Percentiles rank a stretch among this genome's conserved stretches.
Evolutionary conservation across 2,113 vertebrate genomes (phyloP).

Genomic region (Larimichthys polyactis): DNA sequence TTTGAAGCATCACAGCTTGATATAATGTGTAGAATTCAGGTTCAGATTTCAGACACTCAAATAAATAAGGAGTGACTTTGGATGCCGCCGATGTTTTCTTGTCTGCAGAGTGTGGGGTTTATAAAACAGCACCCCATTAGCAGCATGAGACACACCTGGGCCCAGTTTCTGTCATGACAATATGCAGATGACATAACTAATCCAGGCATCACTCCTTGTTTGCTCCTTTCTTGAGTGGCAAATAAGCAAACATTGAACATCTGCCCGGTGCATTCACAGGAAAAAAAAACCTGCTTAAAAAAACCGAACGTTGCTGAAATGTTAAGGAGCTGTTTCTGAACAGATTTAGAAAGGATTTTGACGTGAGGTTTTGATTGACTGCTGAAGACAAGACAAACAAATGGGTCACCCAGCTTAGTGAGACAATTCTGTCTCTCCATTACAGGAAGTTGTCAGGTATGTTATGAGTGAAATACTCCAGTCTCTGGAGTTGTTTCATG

Average conservation of each 20-base stretch:
- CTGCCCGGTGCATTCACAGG: background rate
- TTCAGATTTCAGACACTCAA: background rate
- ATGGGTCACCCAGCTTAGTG: background rate
- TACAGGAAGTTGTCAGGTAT: background rate
- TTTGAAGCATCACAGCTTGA: background rate
- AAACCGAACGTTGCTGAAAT: background rate
- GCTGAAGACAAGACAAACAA: background rate
- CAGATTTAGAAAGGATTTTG: background rate
- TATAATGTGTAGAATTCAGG: constrained; percentile 13
- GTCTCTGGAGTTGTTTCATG: background rate
- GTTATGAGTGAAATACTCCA: background rate
- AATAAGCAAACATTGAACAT: constrained; percentile 2
- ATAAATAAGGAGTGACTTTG: background rate
- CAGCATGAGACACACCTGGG: background rate
- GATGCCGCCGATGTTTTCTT: background rate
- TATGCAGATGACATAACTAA: constrained; percentile 2
- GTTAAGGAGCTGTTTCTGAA: background rate
- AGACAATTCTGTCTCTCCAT: background rate
- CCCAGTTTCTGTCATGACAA: background rate
- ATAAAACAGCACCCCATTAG: background rate
- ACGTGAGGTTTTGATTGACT: background rate
- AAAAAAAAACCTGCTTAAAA: background rate
- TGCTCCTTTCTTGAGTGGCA: background rate
- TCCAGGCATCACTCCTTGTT: background rate
- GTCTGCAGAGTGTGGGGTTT: background rate